phyloP scores from a whole-genome alignment of 2,797 vertebrate genomes.

The Sparus aurata region DNA sequence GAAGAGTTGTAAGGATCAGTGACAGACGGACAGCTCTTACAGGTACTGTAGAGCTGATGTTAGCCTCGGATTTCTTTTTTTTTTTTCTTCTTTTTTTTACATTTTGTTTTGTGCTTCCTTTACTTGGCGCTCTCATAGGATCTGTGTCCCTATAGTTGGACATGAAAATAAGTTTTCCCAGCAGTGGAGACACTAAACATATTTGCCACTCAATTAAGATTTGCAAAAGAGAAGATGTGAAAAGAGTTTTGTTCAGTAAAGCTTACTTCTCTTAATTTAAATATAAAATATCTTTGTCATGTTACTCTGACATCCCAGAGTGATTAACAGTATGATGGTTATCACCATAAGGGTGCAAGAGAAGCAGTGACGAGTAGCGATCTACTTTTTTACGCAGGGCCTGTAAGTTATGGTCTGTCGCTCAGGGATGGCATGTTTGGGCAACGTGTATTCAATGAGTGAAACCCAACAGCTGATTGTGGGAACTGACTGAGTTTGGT shows the following conservation, averaged over 20 bases:
- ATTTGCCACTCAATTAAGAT: slow-evolving; percentile 38
- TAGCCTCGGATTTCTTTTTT: slow-evolving; percentile 51
- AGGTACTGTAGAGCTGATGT: slow-evolving; percentile 25
- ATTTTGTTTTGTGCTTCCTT: slow-evolving; percentile 17
- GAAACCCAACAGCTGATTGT: slow-evolving; percentile 19
- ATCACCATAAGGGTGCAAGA: slow-evolving; percentile 23
- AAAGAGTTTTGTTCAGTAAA: slow-evolving; percentile 21
- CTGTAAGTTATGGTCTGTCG: slow-evolving; percentile 5
- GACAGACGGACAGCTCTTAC: slow-evolving; percentile 33
- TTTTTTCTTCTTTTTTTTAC: slow-evolving; percentile 42
- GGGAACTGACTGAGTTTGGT: not conserved
- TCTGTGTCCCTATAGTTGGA: slow-evolving; percentile 6
- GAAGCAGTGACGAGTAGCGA: slow-evolving; percentile 21
- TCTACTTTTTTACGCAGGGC: slow-evolving; percentile 39
- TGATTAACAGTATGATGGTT: slow-evolving; percentile 10
- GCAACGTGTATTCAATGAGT: slow-evolving; percentile 7
- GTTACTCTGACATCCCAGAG: slow-evolving; percentile 5
- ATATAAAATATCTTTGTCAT: not conserved
- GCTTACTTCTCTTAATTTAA: slow-evolving; percentile 28
- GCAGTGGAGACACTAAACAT: slow-evolving; percentile 26
- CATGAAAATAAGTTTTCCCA: slow-evolving; percentile 20
- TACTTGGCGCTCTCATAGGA: slow-evolving; percentile 9
- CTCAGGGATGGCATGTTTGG: slow-evolving; percentile 50
- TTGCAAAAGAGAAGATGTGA: not conserved
- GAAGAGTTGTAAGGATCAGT: slow-evolving; percentile 21